Conservation (phyloP, 2,797 vertebrate genomes). For the Echeneis naucrates region DNA sequence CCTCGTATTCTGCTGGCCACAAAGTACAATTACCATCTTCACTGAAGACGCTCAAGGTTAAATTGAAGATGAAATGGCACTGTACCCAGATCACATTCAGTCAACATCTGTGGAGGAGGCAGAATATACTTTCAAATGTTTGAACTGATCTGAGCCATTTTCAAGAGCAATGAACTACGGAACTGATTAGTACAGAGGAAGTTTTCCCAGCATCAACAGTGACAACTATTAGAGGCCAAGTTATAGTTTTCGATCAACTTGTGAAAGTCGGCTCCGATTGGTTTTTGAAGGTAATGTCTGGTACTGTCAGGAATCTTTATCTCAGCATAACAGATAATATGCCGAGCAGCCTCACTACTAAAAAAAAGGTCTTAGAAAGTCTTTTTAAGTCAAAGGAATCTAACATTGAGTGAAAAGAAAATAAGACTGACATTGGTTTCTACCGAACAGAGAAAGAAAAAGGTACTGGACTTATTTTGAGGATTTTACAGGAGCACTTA, state of each 20-base stretch:
- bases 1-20: slow-evolving; percentile 20
- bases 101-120: slow-evolving; percentile 18
- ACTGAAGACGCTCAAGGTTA: slow-evolving; percentile 70
- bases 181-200: not conserved
- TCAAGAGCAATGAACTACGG: not conserved
- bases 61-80: slow-evolving; percentile 55
- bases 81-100: slow-evolving; percentile 63
- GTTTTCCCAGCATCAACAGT: not conserved
- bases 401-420: slow-evolving; percentile 23
- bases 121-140: not conserved
- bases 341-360: slow-evolving; percentile 6
- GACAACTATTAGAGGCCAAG: not conserved
- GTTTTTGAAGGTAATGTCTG: slow-evolving; percentile 16
- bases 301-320: not conserved
- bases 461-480: slow-evolving; percentile 23
- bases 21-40: slow-evolving; percentile 63
- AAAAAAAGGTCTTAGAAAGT: slow-evolving; percentile 54
- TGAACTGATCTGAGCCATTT: not conserved
- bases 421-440: slow-evolving; percentile 22
- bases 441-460: slow-evolving; percentile 32
- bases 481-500: slow-evolving; percentile 21
- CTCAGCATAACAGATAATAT: slow-evolving; percentile 7
- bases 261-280: slow-evolving; percentile 3
- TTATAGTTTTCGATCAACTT: slow-evolving; percentile 5
- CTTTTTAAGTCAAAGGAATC: slow-evolving; percentile 31